phyloP scores from a whole-genome alignment of 2,113 vertebrate genomes.

The Nanorana parkeri region DNA sequence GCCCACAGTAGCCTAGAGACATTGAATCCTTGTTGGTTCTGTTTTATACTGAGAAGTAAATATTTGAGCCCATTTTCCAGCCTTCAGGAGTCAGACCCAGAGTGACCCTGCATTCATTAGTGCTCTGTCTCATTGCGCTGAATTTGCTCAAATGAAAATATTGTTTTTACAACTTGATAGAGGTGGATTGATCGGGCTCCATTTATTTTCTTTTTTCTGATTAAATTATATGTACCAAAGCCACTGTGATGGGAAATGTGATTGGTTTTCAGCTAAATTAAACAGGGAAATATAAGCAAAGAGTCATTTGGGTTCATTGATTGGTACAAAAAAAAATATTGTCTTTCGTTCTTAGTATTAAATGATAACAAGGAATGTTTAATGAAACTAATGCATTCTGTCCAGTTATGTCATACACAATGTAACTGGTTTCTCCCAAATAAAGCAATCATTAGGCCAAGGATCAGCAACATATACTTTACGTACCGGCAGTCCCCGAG shows the following conservation, averaged over 20 bases:
- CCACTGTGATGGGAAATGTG: slow-evolving; percentile 65
- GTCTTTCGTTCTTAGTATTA: not conserved
- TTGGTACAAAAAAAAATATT: not conserved
- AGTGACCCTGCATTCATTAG: slow-evolving; percentile 85
- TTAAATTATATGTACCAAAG: slow-evolving; percentile 96
- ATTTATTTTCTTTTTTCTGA: slow-evolving; percentile 91
- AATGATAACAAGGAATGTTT: not conserved
- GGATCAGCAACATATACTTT: no score
- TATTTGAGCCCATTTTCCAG: slow-evolving; percentile 76
- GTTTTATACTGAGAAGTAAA: slow-evolving; percentile 74
- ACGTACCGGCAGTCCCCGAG: no score
- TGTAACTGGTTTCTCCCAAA: not conserved
- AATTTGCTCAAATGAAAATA: slow-evolving; percentile 96
- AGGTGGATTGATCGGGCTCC: slow-evolving; percentile 98
- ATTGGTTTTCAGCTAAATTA: slow-evolving; percentile 57
- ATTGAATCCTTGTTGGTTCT: slow-evolving; percentile 63
- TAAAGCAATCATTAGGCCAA: no score
- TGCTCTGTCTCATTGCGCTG: slow-evolving; percentile 76
- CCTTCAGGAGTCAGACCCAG: slow-evolving; percentile 65
- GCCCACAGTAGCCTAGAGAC: slow-evolving; percentile 12
- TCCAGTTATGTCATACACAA: not conserved
- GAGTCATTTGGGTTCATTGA: slow-evolving; percentile 34
- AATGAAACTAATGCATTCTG: not conserved
- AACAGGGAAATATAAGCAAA: slow-evolving; percentile 33
- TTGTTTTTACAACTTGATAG: slow-evolving; percentile 98